Base-by-base conservation (phyloP, 2,797 vertebrate species). In the Podarcis siculus region DNA sequence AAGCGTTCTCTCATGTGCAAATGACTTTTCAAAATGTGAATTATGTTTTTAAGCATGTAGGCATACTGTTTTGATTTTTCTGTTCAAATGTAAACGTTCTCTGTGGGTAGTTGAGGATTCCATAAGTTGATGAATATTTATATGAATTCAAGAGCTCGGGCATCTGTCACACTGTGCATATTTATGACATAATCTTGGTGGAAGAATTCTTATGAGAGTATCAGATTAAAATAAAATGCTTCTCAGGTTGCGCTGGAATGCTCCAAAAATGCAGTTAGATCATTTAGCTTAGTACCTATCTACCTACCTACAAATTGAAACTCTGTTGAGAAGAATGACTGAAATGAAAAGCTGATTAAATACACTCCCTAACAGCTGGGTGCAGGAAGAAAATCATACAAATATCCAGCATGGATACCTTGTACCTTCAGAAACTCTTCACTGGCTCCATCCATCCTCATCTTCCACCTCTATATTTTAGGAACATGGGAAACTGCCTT, bases 71-170 rank as follows among this genome's bases (percentile, higher is more conserved):
- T 90, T 91, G 78, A 89, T 93, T 93, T 94, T 79, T 81, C 88
- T 82, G 80, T 91, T 94, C 91, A 91, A 91, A 93, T 0, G 73
- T 92, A 94, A 94, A 94, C 85, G 77, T 45, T 88, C 90, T 88
- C 88, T 79, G 21, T 89, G 35, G 55, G 67, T 93, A 92, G 81
- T 72, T 87, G 88, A 92, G 72, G 90, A 91, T 93, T 92, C 91
- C 82, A 64, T 93, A 94, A 93, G 83, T 90, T 89, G 61, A 95
- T 95, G 85, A 95, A 95, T 95, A 95, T 95, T 93, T 93, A 92
- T 93, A 89, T 82, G 49, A 84, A 92, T 92, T 89, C 83, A 92
- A 93, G 66, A 91, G 89, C 30, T 45, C 82, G 94, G 89, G 92
- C 91, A 93, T 92, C 93, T 94, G 89, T 86, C 86, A 90, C 75